Percentiles rank a stretch among this genome's conserved stretches.
These are phyloP conservation scores for Tigriopus japonicus DNA, from an alignment of 1,140 invertebrate species.

Conservation along the genomic window DNA sequence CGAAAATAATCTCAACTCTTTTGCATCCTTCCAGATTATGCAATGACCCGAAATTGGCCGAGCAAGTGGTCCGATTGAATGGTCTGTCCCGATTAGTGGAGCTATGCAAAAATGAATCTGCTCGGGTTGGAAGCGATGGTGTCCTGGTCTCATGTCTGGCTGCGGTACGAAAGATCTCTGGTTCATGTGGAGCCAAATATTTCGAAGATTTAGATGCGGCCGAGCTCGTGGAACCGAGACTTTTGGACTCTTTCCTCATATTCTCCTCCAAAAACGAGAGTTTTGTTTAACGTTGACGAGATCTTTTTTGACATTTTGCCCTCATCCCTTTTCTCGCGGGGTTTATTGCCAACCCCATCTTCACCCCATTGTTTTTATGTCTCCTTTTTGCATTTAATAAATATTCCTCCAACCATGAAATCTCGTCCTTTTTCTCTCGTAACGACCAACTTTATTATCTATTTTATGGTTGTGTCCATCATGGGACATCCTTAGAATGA, in stretches of 20 bases:
- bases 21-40: constrained; percentile 36
- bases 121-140: constrained; percentile 49
- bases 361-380: too few species aligned
- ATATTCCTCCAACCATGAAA: too few species aligned
- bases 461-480: too few species aligned
- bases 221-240: constrained; percentile 41
- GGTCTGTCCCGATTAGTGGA: constrained; percentile 51
- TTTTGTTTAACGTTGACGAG: constrained; percentile 29
- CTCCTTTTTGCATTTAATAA: too few species aligned
- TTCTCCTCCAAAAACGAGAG: constrained; percentile 47
- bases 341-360: too few species aligned
- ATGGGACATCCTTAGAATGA: too few species aligned
- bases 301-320: too few species aligned
- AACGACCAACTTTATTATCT: too few species aligned
- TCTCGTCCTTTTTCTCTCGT: too few species aligned
- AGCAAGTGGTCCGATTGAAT: constrained; percentile 49
- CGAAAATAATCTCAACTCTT: too few species aligned
- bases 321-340: too few species aligned
- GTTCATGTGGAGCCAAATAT: constrained; percentile 33
- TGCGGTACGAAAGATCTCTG: constrained; percentile 42
- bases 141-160: constrained; percentile 50
- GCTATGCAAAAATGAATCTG: constrained; percentile 43
- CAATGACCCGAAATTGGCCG: constrained; percentile 45
- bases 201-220: constrained; percentile 33
- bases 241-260: constrained; percentile 46